Evolutionary conservation across 2,113 vertebrate species (phyloP).

Genomic region (Leptobrachium ailaonicum): DNA sequence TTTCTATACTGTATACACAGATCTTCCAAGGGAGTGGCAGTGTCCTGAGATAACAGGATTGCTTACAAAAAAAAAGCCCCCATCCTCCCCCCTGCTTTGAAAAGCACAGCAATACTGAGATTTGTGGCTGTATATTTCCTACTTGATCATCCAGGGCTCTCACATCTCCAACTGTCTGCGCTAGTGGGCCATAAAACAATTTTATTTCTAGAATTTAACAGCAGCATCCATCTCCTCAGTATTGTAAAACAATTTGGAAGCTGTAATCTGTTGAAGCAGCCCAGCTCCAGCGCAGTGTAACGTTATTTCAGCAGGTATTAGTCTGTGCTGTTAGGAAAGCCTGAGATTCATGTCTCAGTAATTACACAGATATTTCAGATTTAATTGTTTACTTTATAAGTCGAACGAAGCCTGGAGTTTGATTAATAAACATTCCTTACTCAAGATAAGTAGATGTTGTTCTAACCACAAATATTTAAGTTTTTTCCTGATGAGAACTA

Average conservation of each 20-base stretch:
- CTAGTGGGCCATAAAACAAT: slow-evolving; percentile 40
- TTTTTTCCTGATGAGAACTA: too few species aligned
- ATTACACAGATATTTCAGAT: neutral
- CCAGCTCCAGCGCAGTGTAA: slow-evolving; percentile 1
- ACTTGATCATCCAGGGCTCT: slow-evolving; percentile 36
- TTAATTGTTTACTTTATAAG: neutral
- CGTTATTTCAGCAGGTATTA: neutral
- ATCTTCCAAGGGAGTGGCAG: slow-evolving; percentile 15
- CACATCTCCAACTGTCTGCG: slow-evolving; percentile 37
- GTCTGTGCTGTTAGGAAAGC: neutral
- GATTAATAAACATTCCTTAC: too few species aligned
- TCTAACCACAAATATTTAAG: too few species aligned
- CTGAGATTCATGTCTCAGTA: neutral
- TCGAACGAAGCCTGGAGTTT: too few species aligned
- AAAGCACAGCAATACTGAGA: neutral
- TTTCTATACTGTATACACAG: too few species aligned
- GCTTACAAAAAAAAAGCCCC: neutral
- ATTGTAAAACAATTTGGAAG: slow-evolving; percentile 40
- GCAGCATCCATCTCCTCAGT: slow-evolving; percentile 38
- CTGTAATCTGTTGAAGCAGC: slow-evolving; percentile 8
- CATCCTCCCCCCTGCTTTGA: neutral
- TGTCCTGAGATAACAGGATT: neutral
- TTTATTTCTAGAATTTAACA: slow-evolving; percentile 34
- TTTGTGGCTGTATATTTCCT: slow-evolving; percentile 30
- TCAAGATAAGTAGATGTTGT: too few species aligned